phyloP scores from a whole-genome alignment of 2,888 invertebrate species.

The Cancer borealis region DNA sequence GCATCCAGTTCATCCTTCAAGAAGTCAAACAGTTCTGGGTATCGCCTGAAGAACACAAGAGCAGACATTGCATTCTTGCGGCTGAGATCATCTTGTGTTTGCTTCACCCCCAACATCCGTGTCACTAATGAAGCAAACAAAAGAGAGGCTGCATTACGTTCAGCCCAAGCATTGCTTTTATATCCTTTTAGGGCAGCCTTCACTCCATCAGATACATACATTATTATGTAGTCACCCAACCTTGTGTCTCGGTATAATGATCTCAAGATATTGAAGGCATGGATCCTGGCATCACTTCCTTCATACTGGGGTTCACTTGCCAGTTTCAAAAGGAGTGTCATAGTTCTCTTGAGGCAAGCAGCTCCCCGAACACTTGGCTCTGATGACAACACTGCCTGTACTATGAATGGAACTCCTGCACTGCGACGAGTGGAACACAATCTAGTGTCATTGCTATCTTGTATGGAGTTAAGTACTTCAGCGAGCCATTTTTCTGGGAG shows the following conservation, averaged over 20 bases:
- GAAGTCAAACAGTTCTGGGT: slow-evolving; percentile 84
- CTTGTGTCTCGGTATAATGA: slow-evolving; percentile 89
- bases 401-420: slow-evolving; percentile 96
- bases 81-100: slow-evolving; percentile 81
- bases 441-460: slow-evolving; percentile 81
- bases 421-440: slow-evolving; percentile 92
- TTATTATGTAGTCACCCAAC: slow-evolving; percentile 85
- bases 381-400: slow-evolving; percentile 90
- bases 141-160: slow-evolving; percentile 89
- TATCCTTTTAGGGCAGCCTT: slow-evolving; percentile 81
- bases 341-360: slow-evolving; percentile 83
- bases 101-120: slow-evolving; percentile 91
- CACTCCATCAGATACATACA: slow-evolving; percentile 80
- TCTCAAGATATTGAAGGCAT: slow-evolving; percentile 92
- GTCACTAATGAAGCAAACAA: slow-evolving; percentile 90
- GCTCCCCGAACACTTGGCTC: slow-evolving; percentile 85
- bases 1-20: slow-evolving; percentile 81
- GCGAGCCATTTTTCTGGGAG: slow-evolving; percentile 86
- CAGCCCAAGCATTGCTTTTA: slow-evolving; percentile 80
- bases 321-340: slow-evolving; percentile 82
- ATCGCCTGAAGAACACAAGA: slow-evolving; percentile 88
- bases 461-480: slow-evolving; percentile 83
- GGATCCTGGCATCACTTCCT: slow-evolving; percentile 84
- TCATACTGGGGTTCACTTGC: slow-evolving; percentile 79
- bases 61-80: slow-evolving; percentile 81